Conservation (phyloP, 2,113 vertebrate species). For the Hoplias malabaricus region DNA sequence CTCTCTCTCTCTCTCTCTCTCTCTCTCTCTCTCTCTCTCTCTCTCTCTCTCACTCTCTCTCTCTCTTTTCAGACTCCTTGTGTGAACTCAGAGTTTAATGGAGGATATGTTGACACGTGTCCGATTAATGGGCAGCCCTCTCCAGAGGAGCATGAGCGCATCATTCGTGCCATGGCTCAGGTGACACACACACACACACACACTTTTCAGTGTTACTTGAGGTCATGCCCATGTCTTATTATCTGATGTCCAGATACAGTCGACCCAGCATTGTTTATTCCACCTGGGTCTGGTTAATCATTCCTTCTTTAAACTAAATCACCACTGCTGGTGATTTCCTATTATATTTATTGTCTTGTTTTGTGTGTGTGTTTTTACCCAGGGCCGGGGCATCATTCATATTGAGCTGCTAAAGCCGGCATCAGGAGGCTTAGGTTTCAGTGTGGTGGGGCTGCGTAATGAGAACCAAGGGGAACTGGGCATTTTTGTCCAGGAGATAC, state of each 20-base stretch:
- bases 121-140: conserved; percentile 74
- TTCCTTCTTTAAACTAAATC: no score
- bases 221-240: no score
- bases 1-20: conserved; percentile 5
- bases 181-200: conserved; percentile 61
- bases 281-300: no score
- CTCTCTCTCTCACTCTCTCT: neutral
- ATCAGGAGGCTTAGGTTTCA: conserved; percentile 79
- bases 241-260: no score
- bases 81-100: conserved; percentile 70
- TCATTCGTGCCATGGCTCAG: conserved; percentile 90
- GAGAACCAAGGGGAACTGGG: conserved; percentile 82
- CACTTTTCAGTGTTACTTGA: no score
- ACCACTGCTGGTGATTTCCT: no score
- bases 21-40: neutral
- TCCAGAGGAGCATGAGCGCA: conserved; percentile 82
- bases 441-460: conserved; percentile 81
- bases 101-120: conserved; percentile 64
- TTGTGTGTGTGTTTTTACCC: conserved; percentile 11
- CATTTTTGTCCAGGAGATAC: conserved; percentile 86
- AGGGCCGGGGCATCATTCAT: conserved; percentile 80
- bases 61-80: conserved; percentile 8
- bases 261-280: no score
- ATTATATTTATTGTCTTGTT: conserved; percentile 10
- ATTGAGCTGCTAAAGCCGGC: conserved; percentile 78